Evolutionary conservation across 2,888 invertebrate genomes (phyloP).

Genomic region (Druceiella hillmani): DNA sequence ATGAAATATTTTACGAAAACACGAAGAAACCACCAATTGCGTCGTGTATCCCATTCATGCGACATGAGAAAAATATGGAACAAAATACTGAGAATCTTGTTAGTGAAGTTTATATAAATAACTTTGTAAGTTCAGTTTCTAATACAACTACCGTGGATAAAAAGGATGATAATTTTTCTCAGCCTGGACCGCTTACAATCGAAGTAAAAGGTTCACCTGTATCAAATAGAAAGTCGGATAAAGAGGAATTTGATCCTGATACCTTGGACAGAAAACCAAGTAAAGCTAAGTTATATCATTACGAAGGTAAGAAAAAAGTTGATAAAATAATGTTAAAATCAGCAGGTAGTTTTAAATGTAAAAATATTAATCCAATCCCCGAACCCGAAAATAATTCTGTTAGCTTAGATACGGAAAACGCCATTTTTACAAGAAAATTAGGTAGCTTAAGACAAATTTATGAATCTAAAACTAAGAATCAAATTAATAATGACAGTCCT

Average conservation of each 20-base stretch:
- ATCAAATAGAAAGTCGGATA: slow-evolving; percentile 59
- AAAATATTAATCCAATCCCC: slow-evolving; percentile 30
- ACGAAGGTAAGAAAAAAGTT: slow-evolving; percentile 37
- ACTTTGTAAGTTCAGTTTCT: too few species aligned
- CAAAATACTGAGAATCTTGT: slow-evolving; percentile 33
- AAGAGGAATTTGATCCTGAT: slow-evolving; percentile 78
- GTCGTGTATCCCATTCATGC: slow-evolving; percentile 11
- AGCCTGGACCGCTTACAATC: slow-evolving; percentile 75
- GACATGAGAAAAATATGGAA: slow-evolving; percentile 5
- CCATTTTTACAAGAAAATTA: slow-evolving; percentile 53
- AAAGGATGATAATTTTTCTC: slow-evolving; percentile 50
- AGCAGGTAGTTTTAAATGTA: slow-evolving; percentile 67
- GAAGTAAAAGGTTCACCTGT: slow-evolving; percentile 72
- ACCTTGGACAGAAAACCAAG: slow-evolving; percentile 74
- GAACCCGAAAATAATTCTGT: too few species aligned
- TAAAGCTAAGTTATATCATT: neutral
- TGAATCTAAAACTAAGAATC: slow-evolving; percentile 59
- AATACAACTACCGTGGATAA: slow-evolving; percentile 41
- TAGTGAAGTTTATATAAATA: slow-evolving; percentile 66
- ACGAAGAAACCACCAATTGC: slow-evolving; percentile 5
- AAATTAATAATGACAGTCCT: slow-evolving; percentile 30
- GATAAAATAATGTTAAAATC: slow-evolving; percentile 57
- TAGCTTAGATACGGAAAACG: too few species aligned
- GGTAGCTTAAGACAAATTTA: slow-evolving; percentile 75
- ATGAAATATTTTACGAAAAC: slow-evolving; percentile 3